phyloP scores from a whole-genome alignment of 2,797 vertebrate species.

The Macroramphosus scolopax region DNA sequence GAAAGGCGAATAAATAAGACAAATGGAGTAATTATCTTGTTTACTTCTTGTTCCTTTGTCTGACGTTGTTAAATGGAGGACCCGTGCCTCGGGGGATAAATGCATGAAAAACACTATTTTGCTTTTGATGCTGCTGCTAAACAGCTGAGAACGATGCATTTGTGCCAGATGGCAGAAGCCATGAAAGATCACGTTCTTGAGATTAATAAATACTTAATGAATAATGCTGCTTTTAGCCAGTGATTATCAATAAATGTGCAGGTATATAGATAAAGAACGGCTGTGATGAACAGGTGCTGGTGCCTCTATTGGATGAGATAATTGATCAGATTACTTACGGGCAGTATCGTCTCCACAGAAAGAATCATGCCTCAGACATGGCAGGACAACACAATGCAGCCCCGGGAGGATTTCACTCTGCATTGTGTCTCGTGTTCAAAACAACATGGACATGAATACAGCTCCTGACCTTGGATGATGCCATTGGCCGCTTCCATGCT shows the following conservation, averaged over 20 bases:
- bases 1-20: conserved; percentile 29
- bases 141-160: conserved; percentile 51
- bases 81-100: conserved; percentile 49
- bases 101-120: conserved; percentile 44
- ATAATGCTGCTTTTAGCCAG: too few species aligned
- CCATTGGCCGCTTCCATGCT: conserved; percentile 28
- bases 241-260: too few species aligned
- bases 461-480: conserved; percentile 56
- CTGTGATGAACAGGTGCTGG: background rate
- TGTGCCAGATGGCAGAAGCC: conserved; percentile 59
- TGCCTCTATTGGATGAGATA: conserved; percentile 33
- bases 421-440: conserved; percentile 52
- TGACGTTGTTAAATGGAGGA: conserved; percentile 41
- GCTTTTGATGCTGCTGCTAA: conserved; percentile 49
- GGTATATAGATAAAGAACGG: conserved; percentile 6
- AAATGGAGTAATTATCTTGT: conserved; percentile 58
- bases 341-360: conserved; percentile 35
- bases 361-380: conserved; percentile 38
- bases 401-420: conserved; percentile 34
- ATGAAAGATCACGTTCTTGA: too few species aligned
- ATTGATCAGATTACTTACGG: conserved; percentile 59
- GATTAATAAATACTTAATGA: too few species aligned
- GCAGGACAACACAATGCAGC: conserved; percentile 44
- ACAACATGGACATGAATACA: conserved; percentile 49
- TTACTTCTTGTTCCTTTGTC: conserved; percentile 34